These are phyloP conservation scores for Nymphicus hollandicus DNA, from an alignment of 2,113 vertebrate species.

Conservation along the genomic window DNA sequence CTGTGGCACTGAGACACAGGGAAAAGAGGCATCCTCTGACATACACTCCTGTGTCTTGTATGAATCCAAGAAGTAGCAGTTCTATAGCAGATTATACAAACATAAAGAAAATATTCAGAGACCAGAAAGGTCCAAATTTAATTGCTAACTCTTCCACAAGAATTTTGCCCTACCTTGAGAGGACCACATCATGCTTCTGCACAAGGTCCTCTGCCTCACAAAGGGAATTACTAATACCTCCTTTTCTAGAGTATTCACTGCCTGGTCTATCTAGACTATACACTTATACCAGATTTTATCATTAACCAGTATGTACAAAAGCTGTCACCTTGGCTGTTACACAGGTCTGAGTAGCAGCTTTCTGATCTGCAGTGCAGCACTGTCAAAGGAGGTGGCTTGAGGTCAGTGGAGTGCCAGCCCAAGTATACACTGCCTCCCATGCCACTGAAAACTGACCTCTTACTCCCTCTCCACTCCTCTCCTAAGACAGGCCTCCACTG, in stretches of 20 bases:
- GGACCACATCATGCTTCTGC: background rate
- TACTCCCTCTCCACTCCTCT: background rate
- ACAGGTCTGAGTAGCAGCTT: background rate
- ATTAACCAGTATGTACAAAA: background rate
- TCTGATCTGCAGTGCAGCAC: background rate
- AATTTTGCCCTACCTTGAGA: background rate
- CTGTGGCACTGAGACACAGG: background rate
- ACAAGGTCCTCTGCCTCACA: background rate
- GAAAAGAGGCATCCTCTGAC: background rate
- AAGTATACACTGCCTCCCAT: rapidly evolving
- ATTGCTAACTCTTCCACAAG: background rate
- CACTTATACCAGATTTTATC: background rate
- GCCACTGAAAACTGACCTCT: rapidly evolving
- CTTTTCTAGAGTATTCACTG: background rate
- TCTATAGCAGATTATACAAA: background rate
- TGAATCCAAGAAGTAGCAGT: background rate
- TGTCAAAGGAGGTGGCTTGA: background rate
- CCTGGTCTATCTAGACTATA: background rate
- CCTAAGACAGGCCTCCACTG: rapidly evolving
- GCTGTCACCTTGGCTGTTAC: background rate
- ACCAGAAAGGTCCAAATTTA: background rate
- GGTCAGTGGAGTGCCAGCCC: rapidly evolving
- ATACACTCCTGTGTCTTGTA: rapidly evolving
- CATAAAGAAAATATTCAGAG: background rate
- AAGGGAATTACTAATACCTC: background rate